Evolutionary conservation across 2,113 vertebrate genomes (phyloP).

Genomic region (Hipposideros armiger): DNA sequence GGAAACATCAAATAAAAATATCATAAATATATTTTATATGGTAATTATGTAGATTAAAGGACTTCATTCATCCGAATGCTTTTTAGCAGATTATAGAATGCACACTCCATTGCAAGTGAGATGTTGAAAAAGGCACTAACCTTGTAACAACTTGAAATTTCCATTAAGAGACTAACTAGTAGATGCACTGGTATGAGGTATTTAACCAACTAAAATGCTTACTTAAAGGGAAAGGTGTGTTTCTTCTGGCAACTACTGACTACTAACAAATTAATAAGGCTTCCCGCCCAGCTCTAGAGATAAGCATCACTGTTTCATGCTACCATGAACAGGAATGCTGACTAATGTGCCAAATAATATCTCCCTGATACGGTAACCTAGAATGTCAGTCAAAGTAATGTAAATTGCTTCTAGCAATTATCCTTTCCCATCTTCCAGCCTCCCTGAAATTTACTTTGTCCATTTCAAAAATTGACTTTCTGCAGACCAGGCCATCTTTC

Average conservation of each 20-base stretch:
- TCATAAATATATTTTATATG: constrained; percentile 64
- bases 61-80: constrained; percentile 52
- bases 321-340: not conserved
- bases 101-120: constrained; percentile 55
- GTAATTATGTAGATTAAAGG: constrained; percentile 77
- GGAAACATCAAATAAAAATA: constrained; percentile 75
- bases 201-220: constrained; percentile 46
- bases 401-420: not conserved
- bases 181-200: constrained; percentile 33
- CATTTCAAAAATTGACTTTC: not conserved
- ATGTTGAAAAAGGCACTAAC: constrained; percentile 46
- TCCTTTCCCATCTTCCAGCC: not conserved
- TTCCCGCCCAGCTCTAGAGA: not conserved
- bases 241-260: constrained; percentile 49
- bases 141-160: constrained; percentile 68
- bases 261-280: constrained; percentile 16
- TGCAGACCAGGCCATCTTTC: not conserved
- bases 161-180: constrained; percentile 39
- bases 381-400: not conserved
- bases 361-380: not conserved
- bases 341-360: not conserved
- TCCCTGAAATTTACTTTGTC: not conserved
- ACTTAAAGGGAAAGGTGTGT: constrained; percentile 30
- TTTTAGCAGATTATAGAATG: constrained; percentile 62
- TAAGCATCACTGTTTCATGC: not conserved